Evolutionary conservation across 2,888 invertebrate species (phyloP), one percentile per base, ranked within the genome.

Genomic region (Macaria liturata): DNA sequence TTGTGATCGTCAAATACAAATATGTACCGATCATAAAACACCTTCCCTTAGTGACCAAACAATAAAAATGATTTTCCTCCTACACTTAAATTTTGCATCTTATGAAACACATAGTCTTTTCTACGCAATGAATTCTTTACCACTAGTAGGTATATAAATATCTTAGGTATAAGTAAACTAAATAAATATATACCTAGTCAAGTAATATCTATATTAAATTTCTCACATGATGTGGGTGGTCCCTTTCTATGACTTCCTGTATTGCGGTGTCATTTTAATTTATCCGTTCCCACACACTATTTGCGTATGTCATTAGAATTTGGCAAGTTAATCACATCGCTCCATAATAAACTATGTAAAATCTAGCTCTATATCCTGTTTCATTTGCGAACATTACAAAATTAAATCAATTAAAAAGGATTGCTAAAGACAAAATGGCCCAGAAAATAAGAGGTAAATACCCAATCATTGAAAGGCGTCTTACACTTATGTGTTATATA

Each of bases 401-500:
- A 43, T 52, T 45, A 20, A 20, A 46, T 54, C 42, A 39, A 56
- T 47, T 49, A 53, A 61, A 53, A 20, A 9, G 4, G 9, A 61
- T 61, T 58, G 46, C 49, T 46, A 51, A 9, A 46, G 44, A 47
- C 43, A 56, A 52, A 44, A 45, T 57, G 45, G 48, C 50, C 48
- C 49, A 61, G 53, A 56, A 56, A 46, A 58, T 45, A 57, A 65
- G 57, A 57, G 43, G 54, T 49, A 46, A 43, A 45, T 40, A 51
- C 4, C 51, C 46, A 56, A 53, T 48, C 45, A 62, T 64, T 56
- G 59, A 61, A 59, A 54, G 45, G 47, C 57, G 61, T 59, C 46
- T 61, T 64, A 34, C 54, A 45, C 40, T 58, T 51, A 59, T 49
- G 69, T 62, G 67, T 78, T 80, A 75, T 72, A 74, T 75, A 74